These are phyloP conservation scores for Camponotus floridanus DNA, from an alignment of 1,140 invertebrate species.

Conservation along the genomic window DNA sequence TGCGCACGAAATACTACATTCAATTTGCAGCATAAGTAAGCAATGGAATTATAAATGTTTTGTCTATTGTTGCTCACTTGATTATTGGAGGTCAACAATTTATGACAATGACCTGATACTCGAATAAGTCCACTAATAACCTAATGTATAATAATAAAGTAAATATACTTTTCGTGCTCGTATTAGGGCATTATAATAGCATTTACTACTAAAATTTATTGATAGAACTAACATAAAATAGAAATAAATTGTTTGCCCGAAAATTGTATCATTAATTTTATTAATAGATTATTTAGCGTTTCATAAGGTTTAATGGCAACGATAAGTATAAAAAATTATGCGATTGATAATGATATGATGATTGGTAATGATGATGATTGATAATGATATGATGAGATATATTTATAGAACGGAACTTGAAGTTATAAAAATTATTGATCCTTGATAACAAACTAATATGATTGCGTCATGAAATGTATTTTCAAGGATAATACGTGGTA, in stretches of 20 bases:
- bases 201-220: slow-evolving; percentile 12
- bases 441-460: not conserved
- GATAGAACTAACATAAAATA: not conserved
- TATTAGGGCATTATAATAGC: not conserved
- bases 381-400: no score
- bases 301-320: not conserved
- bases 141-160: not conserved
- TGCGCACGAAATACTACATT: slow-evolving; percentile 23
- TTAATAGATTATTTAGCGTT: not conserved
- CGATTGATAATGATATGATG: not conserved
- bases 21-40: slow-evolving; percentile 9
- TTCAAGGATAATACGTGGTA: not conserved
- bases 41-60: not conserved
- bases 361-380: no score
- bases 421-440: not conserved
- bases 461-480: slow-evolving; percentile 30
- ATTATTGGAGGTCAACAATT: slow-evolving; percentile 10
- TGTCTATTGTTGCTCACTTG: not conserved
- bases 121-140: not conserved
- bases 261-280: not conserved
- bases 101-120: slow-evolving; percentile 22
- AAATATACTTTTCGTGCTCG: slow-evolving; percentile 21
- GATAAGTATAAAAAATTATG: not conserved
- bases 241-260: not conserved
- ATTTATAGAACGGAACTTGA: not conserved